Conservation (phyloP, 2,113 vertebrate genomes). For the Fukomys damarensis region DNA sequence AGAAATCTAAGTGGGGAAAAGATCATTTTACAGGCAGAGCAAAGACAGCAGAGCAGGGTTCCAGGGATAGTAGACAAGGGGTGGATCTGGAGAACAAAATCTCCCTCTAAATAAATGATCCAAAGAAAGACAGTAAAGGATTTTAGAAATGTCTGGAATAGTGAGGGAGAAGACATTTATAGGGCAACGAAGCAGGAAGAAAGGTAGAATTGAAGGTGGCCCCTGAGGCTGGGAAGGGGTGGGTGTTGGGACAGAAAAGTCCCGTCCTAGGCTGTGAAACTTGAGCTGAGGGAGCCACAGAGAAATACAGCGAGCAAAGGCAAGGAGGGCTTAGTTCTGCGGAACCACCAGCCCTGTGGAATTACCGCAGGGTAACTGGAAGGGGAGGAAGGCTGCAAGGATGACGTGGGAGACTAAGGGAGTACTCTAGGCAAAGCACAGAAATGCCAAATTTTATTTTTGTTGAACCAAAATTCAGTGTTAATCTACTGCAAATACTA, state of each 20-base stretch:
- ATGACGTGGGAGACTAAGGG: background rate
- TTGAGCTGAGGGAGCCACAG: background rate
- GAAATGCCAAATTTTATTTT: background rate
- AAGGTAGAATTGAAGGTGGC: background rate
- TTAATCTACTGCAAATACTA: background rate
- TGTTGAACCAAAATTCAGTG: background rate
- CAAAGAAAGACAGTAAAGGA: background rate
- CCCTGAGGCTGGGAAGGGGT: background rate
- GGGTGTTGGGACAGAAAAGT: background rate
- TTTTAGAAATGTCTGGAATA: background rate
- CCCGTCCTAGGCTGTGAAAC: background rate
- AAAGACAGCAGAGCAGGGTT: background rate
- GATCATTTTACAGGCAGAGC: background rate
- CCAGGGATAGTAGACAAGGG: background rate
- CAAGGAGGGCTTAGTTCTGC: background rate
- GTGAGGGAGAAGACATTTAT: too few species aligned
- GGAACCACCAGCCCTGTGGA: background rate
- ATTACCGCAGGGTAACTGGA: background rate
- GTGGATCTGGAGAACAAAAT: background rate
- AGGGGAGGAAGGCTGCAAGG: background rate
- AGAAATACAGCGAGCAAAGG: background rate
- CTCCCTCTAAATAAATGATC: background rate
- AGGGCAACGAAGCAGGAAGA: background rate
- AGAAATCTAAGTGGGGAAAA: background rate
- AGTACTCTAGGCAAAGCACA: background rate